These are phyloP conservation scores for Setipinna tenuifilis DNA, from an alignment of 2,797 vertebrate genomes.

Conservation along the genomic window DNA sequence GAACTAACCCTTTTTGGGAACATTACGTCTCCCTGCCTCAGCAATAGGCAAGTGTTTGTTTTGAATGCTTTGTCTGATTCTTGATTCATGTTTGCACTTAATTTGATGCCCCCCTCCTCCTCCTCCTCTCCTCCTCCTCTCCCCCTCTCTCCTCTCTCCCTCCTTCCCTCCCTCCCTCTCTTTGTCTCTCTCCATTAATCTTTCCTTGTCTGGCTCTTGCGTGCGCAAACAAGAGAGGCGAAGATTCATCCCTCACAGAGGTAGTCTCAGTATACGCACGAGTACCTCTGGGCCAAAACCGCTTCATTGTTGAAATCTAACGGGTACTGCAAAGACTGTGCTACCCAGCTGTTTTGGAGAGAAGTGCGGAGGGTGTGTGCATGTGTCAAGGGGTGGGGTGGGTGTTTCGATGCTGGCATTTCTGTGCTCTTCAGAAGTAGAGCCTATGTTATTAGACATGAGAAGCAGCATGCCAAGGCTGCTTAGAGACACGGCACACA, in stretches of 20 bases:
- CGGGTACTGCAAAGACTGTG: not conserved
- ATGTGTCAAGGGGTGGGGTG: no score
- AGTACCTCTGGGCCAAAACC: not conserved
- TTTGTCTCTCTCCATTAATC: conserved; percentile 25
- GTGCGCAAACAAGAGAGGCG: not conserved
- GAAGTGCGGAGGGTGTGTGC: not conserved
- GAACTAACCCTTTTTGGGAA: not conserved
- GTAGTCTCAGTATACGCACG: not conserved
- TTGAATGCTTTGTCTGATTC: not conserved
- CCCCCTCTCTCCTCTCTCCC: not conserved
- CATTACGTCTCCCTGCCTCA: not conserved
- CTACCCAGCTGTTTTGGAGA: not conserved
- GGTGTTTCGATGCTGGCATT: not conserved
- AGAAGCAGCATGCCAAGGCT: not conserved
- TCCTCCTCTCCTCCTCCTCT: not conserved
- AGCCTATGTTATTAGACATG: not conserved
- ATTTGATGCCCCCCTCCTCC: not conserved
- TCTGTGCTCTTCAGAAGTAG: not conserved
- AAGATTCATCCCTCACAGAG: conserved; percentile 1
- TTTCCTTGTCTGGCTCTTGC: not conserved
- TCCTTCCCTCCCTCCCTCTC: conserved; percentile 19
- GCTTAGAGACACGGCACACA: not conserved
- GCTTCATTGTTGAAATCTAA: not conserved
- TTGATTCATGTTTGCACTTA: conserved; percentile 16
- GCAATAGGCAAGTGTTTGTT: not conserved